A percentile compares a stretch with the other conserved stretches of the same genome.
These are phyloP conservation scores for Stichopus chloronotus DNA, from an alignment of 35 echinoderm and acorn worm species.

Conservation along the genomic window DNA sequence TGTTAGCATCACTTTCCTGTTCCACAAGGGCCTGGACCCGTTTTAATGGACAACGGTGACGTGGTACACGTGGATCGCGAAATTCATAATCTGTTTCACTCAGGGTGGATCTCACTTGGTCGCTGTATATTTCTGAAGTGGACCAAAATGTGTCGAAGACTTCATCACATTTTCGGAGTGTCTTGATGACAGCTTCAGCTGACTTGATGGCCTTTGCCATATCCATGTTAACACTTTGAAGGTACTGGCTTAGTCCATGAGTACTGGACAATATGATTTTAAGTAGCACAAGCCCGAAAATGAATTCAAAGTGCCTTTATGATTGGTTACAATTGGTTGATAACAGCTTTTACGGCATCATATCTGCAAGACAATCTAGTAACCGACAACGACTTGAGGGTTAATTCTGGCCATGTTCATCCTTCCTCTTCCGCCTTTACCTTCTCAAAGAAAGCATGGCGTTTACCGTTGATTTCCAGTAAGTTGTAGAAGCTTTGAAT, in stretches of 20 bases:
- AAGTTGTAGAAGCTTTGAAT: not conserved
- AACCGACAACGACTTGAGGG: constrained; percentile 15
- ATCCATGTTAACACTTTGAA: constrained; percentile 4
- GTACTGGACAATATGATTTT: constrained; percentile 3
- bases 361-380: constrained; percentile 4
- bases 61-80: constrained; percentile 18
- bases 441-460: constrained; percentile 18
- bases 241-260: constrained; percentile 23
- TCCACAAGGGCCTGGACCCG: not conserved
- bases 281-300: constrained; percentile 25
- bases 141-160: constrained; percentile 4
- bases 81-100: constrained; percentile 28
- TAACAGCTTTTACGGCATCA: constrained; percentile 18
- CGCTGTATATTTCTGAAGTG: constrained; percentile 15
- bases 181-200: constrained; percentile 8
- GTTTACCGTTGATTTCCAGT: not conserved
- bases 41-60: constrained; percentile 10
- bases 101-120: constrained; percentile 1
- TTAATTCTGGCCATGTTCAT: not conserved
- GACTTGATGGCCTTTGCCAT: no score
- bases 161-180: constrained; percentile 27
- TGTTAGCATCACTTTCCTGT: constrained; percentile 19
- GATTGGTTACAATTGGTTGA: constrained; percentile 19
- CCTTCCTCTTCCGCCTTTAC: not conserved
- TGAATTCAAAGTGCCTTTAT: constrained; percentile 22